Evolutionary conservation across 92 coral and sea anemone genomes (phyloP), one percentile per base, ranked within the genome.

Genomic region (Zoanthus sansibaricus): DNA sequence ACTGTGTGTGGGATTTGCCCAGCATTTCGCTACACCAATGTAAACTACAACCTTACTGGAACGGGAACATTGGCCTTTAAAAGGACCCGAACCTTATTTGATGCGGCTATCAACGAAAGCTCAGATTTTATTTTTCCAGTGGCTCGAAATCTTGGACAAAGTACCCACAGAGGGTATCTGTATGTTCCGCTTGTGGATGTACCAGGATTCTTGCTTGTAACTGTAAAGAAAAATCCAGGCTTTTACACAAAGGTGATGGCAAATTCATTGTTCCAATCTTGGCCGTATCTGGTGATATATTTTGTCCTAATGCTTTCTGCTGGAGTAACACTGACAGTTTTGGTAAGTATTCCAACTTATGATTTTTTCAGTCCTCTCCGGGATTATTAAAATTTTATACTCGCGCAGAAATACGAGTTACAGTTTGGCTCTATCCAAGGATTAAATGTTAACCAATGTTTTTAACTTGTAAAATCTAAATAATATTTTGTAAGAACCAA

Each of bases 241-340:
- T 82, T 87, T 4, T 87, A 74, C 31, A 91, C 96, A 0, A 71
- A 75, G 71, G 91, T 83, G 66, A 72, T 93, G 11, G 87, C 92
- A 1, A 51, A 78, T 1, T 86, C 94, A 11, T 74, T 93, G 71
- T 86, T 71, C 47, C 48, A 83, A 44, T 88, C 82, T 47, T 93
- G 94, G 94, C 90, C 94, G 6, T 47, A 91, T 30, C 7, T 89
- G 18, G 67, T 91, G 15, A 44, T 84, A n/a, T 72, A 86, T 21
- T 17, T 87, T 5, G 48, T 58, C 12, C 31, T 89, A 7, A 86
- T 92, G 49, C 17, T 89, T 31, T 49, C 87, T 61, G 86, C 96
- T 71, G 96, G 96, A 15, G 77, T 88, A 11, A 54, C 87, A 14
- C 58, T 93, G 46, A 88, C 94, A 89, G 32, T 91, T 20, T 66